phyloP scores from a whole-genome alignment of 2,113 vertebrate species.

The Lethenteron reissneri region DNA sequence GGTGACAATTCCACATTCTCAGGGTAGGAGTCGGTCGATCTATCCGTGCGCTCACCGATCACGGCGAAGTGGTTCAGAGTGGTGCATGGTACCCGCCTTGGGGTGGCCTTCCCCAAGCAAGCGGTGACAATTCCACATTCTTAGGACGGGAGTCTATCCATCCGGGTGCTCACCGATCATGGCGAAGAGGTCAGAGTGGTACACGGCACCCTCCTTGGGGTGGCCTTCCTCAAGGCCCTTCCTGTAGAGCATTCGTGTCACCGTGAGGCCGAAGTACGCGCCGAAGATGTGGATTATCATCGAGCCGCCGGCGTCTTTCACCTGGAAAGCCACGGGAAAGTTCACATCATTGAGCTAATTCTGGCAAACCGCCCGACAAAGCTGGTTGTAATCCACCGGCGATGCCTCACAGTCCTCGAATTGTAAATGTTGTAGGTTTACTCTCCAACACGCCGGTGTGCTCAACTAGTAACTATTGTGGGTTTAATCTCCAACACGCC shows the following conservation, averaged over 20 bases:
- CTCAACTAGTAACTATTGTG: too few relatives aligned
- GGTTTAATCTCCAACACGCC: too few relatives aligned
- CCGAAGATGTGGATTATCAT: slow-evolving; percentile 2
- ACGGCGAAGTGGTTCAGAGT: background rate
- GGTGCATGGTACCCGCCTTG: background rate
- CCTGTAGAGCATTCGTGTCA: slow-evolving; percentile 5
- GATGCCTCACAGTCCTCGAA: too few relatives aligned
- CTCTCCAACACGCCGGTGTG: too few relatives aligned
- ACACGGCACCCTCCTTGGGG: background rate
- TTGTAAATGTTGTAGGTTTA: too few relatives aligned
- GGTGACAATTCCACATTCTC: too few relatives aligned
- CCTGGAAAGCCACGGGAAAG: background rate
- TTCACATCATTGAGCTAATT: too few relatives aligned
- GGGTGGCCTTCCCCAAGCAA: background rate
- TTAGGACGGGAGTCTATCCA: too few relatives aligned
- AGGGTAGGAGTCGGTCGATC: too few relatives aligned
- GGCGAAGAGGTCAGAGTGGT: slow-evolving; percentile 4
- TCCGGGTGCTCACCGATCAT: background rate
- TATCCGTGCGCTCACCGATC: background rate
- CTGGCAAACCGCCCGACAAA: too few relatives aligned
- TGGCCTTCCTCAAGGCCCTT: slow-evolving; percentile 2
- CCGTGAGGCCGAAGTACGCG: background rate
- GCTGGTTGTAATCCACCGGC: too few relatives aligned
- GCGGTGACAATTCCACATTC: too few relatives aligned
- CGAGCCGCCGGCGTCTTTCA: slow-evolving; percentile 1